Evolutionary conservation across 2,888 invertebrate genomes (phyloP), one percentile per base, ranked within the genome.

Genomic region (Carpatolechia fugitivella): DNA sequence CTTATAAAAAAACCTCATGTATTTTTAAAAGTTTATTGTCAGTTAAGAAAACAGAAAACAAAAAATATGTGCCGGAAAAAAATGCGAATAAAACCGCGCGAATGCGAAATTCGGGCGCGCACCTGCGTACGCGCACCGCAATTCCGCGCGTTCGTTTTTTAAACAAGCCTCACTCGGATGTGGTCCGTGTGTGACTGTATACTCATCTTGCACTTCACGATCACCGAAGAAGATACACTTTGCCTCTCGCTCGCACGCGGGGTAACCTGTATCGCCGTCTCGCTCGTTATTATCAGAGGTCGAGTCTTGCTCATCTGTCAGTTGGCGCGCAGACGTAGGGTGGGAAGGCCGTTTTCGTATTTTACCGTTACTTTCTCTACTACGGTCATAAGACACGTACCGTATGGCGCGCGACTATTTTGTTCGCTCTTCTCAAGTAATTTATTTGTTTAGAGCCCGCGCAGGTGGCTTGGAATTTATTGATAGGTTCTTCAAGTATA

Each of bases 151-250:
- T 80, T 76, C 78, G 76, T 78, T 84, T 82, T 85, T 83, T 76
- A 76, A 82, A 77, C 72, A 85, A 82, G 81, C 83, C 82, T 82
- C 82, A 82, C 82, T 88, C 89, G 82, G 82, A 85, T 87, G 82
- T 78, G 86, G 90, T 80, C 82, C 85, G 88, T 85, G 80, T 88
- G 87, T 87, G 88, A 88, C 90, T 89, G 89, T 85, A 82, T 81
- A 85, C 85, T 84, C 87, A 89, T 89, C 89, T 87, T 83, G 85
- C 82, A 85, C 87, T 85, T 86, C 83, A 78, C 86, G 87, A 85
- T 86, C 85, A 82, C 85, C 85, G 87, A 89, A 89, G 89, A 90
- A 86, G 90, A 89, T 82, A 84, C 89, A 72, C 78, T 70, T 57
- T 36, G 68, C 64, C 59, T 87, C 85, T 62, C 78, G 59, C 70